phyloP scores from a whole-genome alignment of 2,797 vertebrate genomes.

The Eleutherodactylus coqui region DNA sequence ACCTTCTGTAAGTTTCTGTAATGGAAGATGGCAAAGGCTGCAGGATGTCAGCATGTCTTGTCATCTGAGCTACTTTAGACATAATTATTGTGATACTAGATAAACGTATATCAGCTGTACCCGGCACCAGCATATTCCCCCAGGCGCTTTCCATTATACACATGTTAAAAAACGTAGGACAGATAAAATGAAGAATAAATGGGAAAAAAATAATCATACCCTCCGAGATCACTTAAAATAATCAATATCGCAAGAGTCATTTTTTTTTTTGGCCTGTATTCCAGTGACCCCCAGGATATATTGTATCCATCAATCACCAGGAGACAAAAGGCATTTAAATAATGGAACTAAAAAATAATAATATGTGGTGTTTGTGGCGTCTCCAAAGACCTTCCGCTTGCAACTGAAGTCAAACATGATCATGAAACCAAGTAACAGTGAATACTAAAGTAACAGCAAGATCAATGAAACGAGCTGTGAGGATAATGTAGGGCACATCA shows the following conservation, averaged over 20 bases:
- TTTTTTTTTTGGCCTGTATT: slow-evolving; percentile 6
- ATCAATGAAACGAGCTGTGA: neutral
- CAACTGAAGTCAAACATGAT: slow-evolving; percentile 26
- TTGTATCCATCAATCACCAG: slow-evolving; percentile 53
- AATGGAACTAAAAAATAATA: slow-evolving; percentile 22
- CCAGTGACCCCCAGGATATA: slow-evolving; percentile 50
- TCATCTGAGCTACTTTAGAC: slow-evolving; percentile 30
- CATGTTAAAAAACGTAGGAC: slow-evolving; percentile 34
- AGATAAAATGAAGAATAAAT: slow-evolving; percentile 44
- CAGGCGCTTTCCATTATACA: slow-evolving; percentile 24
- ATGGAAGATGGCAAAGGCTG: neutral
- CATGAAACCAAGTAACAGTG: neutral
- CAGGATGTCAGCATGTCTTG: neutral
- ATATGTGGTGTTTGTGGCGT: slow-evolving; percentile 22
- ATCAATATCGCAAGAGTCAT: slow-evolving; percentile 44
- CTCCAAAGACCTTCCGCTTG: neutral
- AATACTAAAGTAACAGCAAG: slow-evolving; percentile 16
- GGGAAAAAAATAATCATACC: slow-evolving; percentile 14
- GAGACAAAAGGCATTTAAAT: slow-evolving; percentile 44
- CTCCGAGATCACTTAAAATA: slow-evolving; percentile 33
- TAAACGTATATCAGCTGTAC: slow-evolving; percentile 37
- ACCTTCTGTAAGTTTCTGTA: neutral
- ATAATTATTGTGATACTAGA: slow-evolving; percentile 32
- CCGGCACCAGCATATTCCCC: neutral
- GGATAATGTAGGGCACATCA: neutral